A percentile compares a stretch with the other conserved stretches of the same genome.
phyloP scores from a whole-genome alignment of 2,113 vertebrate genomes.

The Mola mola region DNA sequence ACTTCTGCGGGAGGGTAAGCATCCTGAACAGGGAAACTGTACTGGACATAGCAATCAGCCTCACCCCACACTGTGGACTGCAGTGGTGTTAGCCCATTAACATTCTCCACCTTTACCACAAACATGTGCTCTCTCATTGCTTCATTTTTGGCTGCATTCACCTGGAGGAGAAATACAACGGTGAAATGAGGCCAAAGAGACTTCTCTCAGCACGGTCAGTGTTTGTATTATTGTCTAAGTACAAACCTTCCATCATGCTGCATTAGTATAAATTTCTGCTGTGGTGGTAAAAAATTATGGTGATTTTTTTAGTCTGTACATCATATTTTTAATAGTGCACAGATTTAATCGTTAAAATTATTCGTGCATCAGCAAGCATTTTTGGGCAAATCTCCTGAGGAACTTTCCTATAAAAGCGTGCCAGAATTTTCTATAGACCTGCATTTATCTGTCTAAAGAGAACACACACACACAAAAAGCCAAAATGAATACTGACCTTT shows the following conservation, averaged over 20 bases:
- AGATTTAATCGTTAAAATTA: no score
- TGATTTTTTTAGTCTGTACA: no score
- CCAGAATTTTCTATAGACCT: no score
- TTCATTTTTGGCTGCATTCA: constrained; percentile 44
- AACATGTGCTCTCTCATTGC: constrained; percentile 88
- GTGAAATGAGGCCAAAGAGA: neutral
- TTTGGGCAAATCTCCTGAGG: no score
- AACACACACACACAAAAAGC: neutral
- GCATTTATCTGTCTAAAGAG: constrained; percentile 1
- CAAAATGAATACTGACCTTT: constrained; percentile 60
- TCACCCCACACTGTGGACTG: constrained; percentile 97
- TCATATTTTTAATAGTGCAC: no score
- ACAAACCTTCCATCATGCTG: no score
- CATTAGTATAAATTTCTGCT: no score
- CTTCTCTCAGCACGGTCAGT: no score
- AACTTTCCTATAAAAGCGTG: no score
- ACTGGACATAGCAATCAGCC: constrained; percentile 95
- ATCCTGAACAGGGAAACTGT: constrained; percentile 88
- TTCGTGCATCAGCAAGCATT: no score
- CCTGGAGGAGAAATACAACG: constrained; percentile 55
- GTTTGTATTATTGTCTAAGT: no score
- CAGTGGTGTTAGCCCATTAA: constrained; percentile 88
- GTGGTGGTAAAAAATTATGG: no score
- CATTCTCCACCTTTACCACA: constrained; percentile 85
- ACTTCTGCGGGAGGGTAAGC: constrained; percentile 35